Conservation (phyloP, 2,797 vertebrate species). For the Protonibea diacanthus region DNA sequence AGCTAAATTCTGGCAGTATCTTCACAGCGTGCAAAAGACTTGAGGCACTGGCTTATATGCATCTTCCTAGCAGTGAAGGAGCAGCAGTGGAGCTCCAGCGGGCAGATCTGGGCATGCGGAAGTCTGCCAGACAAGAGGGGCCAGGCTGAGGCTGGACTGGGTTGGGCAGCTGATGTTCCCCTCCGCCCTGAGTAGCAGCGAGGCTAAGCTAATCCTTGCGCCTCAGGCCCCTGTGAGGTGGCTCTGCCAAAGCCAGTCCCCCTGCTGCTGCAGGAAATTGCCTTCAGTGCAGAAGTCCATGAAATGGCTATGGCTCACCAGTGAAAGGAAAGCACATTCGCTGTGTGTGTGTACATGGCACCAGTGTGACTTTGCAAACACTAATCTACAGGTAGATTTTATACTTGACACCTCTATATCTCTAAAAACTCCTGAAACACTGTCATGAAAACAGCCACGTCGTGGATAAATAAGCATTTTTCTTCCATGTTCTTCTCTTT, state of each 20-base stretch:
- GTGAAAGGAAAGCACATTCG: slow-evolving; percentile 39
- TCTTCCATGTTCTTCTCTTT: not conserved
- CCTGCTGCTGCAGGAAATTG: slow-evolving; percentile 88
- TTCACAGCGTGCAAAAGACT: slow-evolving; percentile 52
- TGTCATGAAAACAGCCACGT: not conserved
- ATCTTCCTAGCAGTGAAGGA: slow-evolving; percentile 65
- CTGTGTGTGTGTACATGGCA: slow-evolving; percentile 42
- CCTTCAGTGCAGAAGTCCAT: slow-evolving; percentile 83
- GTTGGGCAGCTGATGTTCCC: slow-evolving; percentile 75
- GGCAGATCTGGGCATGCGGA: slow-evolving; percentile 58
- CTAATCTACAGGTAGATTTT: slow-evolving; percentile 63
- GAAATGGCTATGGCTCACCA: slow-evolving; percentile 72
- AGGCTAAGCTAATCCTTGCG: slow-evolving; percentile 82
- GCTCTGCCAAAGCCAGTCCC: slow-evolving; percentile 82
- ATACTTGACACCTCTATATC: not conserved
- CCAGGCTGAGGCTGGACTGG: slow-evolving; percentile 62
- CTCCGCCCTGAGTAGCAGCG: slow-evolving; percentile 78
- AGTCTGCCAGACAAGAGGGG: slow-evolving; percentile 73
- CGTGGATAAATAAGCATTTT: not conserved
- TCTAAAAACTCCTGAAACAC: not conserved
- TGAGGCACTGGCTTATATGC: slow-evolving; percentile 60
- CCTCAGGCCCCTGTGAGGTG: slow-evolving; percentile 79
- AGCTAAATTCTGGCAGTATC: slow-evolving; percentile 53
- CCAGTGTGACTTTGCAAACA: slow-evolving; percentile 44
- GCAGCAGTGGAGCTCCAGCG: slow-evolving; percentile 55